Base-by-base conservation (phyloP, 2,888 invertebrate genomes). In the Sarcophaga caerulescens region DNA sequence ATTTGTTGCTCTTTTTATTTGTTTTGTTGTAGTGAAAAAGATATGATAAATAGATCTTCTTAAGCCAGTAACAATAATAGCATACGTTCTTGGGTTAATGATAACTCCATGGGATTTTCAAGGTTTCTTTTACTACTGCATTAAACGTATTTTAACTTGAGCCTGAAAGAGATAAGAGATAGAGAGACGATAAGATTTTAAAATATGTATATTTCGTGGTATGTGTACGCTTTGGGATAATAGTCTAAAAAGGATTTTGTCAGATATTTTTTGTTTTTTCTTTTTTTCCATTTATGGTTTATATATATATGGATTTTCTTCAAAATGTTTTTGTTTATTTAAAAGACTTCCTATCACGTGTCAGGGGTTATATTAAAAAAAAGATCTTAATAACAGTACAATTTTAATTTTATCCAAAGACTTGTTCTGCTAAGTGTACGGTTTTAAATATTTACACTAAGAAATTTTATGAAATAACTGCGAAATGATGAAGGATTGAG, bases 341-440 rank as follows among this genome's bases (percentile, higher is more conserved):
- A 44, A 68, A 69, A 68, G 80, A 66, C 73, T 81, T 81, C 81
- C 69, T 75, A 74, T 81, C 68, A 74, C 74, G 68, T 74, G 74
- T 81, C 62, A 69, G n/a, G 62, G 69, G 14, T 57, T 60, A 11
- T 66, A 21, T 35, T 35, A 8, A 35, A 35, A 35, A 6, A 35
- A 35, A 35, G 10, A 35, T 35, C 35, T 35, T 35, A 35, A 35
- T 8, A 35, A 35, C 35, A 35, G 35, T 35, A 10, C 8, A 35
- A 10, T 35, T 35, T 35, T 35, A 8, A 35, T 35, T 35, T 35
- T 2, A 10, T 35, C 1, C 35, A 35, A 35, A 35, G 35, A 35
- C 35, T 35, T 35, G 35, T 35, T 10, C 1, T 8, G 10, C 35
- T 35, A 35, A 8, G 35, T 35, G 35, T 35, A 35, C 10, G 8